Evolutionary conservation across 2,113 vertebrate genomes (phyloP).

Genomic region (Petaurus breviceps): DNA sequence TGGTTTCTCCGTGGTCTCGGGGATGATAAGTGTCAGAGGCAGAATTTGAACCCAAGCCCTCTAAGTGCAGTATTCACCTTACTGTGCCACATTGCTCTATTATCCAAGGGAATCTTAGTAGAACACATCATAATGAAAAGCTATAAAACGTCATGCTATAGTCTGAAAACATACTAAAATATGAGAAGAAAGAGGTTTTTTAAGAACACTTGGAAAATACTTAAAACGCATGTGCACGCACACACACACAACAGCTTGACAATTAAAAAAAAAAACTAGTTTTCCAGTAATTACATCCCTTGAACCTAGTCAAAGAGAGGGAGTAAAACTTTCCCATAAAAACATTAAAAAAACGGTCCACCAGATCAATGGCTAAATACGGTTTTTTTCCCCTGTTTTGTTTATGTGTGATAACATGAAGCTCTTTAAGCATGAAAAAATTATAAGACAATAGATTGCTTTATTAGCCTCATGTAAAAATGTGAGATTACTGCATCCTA

Average conservation of each 20-base stretch:
- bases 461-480: conserved; percentile 4
- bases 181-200: neutral
- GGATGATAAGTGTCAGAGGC: neutral
- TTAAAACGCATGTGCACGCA: no score
- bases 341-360: conserved; percentile 11
- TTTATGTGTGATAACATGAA: conserved; percentile 19
- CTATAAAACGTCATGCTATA: neutral
- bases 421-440: conserved; percentile 10
- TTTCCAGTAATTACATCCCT: neutral
- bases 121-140: neutral
- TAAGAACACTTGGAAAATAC: neutral
- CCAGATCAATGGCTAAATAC: neutral
- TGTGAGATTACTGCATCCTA: conserved; percentile 6
- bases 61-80: neutral
- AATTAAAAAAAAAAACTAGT: conserved; percentile 10
- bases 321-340: neutral
- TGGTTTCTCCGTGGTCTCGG: neutral
- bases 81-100: neutral
- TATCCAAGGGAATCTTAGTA: neutral
- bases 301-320: conserved; percentile 12
- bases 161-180: neutral
- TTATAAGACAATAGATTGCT: conserved; percentile 15
- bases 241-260: neutral
- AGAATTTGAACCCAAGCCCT: neutral
- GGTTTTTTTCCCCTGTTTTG: conserved; percentile 51